Evolutionary conservation across 2,113 vertebrate species (phyloP).

Genomic region (Pelecanus crispus): DNA sequence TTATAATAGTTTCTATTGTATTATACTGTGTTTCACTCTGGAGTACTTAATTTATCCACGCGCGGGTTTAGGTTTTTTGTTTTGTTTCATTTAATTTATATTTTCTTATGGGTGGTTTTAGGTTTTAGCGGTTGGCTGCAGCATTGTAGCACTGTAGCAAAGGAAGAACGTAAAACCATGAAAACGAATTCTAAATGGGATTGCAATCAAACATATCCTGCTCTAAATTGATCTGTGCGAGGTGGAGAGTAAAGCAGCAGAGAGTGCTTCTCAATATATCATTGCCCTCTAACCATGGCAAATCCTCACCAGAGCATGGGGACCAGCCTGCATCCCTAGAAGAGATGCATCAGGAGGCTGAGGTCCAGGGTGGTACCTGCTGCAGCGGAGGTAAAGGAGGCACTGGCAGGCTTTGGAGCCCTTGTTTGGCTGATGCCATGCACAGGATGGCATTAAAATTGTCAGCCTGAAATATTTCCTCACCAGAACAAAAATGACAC

Average conservation of each 20-base stretch:
- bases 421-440: neutral
- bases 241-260: neutral
- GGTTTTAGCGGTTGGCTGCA: neutral
- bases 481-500: neutral
- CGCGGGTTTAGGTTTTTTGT: neutral
- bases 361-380: neutral
- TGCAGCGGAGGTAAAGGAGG: neutral
- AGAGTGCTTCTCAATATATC: neutral
- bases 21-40: neutral
- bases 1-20: conserved; percentile 21
- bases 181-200: neutral
- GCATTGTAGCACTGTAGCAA: neutral
- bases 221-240: neutral
- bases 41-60: neutral
- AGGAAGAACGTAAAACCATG: neutral
- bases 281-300: accelerated
- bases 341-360: neutral
- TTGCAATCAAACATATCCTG: neutral
- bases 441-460: neutral
- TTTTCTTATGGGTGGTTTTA: neutral
- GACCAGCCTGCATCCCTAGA: neutral
- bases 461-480: neutral
- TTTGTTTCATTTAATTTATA: neutral
- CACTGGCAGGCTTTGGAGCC: neutral
- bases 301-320: neutral